Percentiles rank a stretch among this genome's conserved stretches.
Evolutionary conservation across 2,888 invertebrate genomes (phyloP).

Genomic region (Zelleria hepariella): DNA sequence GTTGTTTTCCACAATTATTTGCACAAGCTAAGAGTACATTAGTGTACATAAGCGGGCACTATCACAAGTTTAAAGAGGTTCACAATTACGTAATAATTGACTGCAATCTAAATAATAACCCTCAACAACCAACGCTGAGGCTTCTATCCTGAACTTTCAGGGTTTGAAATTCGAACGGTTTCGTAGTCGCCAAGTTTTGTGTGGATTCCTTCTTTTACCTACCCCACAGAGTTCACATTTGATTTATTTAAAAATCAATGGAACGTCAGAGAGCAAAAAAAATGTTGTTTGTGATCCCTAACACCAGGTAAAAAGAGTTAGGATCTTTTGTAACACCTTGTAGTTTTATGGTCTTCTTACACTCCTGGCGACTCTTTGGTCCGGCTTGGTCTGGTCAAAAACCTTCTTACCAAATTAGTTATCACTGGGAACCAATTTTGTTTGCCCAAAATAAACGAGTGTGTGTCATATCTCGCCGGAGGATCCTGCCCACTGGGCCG

Average conservation of each 20-base stretch:
- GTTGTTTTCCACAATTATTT: background rate
- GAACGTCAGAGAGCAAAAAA: no score
- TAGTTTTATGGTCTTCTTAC: no score
- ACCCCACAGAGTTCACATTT: no score
- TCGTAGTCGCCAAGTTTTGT: no score
- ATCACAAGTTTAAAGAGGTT: background rate
- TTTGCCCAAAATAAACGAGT: background rate
- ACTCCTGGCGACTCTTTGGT: no score
- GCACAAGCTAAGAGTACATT: background rate
- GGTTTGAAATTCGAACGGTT: background rate
- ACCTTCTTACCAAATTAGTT: background rate
- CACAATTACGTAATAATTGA: background rate
- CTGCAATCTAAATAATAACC: background rate
- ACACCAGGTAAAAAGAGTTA: no score
- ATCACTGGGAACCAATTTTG: background rate
- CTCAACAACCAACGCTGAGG: background rate
- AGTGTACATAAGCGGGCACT: background rate
- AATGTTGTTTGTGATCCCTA: no score
- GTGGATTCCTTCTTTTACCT: no score
- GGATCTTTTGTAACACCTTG: no score
- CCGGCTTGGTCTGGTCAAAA: background rate
- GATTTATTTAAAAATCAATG: no score
- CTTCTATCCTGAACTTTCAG: background rate
- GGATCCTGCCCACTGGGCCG: background rate
- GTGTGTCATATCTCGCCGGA: background rate